A percentile compares a stretch with the other conserved stretches of the same genome.
phyloP scores from a whole-genome alignment of 2,113 vertebrate genomes.

The Synodontis membranacea region DNA sequence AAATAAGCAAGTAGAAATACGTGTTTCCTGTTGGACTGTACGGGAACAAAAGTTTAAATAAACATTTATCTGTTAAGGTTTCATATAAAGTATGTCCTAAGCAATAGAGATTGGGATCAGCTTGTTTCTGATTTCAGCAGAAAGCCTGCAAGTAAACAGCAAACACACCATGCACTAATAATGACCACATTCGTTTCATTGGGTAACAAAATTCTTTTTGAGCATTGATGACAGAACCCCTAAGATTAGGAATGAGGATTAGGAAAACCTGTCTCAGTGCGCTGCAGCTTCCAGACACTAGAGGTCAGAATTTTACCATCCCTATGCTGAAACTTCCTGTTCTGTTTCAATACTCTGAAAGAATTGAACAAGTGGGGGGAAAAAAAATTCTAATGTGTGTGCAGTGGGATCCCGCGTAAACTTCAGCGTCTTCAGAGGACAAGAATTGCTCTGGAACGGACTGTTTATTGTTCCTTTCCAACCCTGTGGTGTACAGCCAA shows the following conservation, averaged over 20 bases:
- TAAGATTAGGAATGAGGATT: not conserved
- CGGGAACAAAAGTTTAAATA: not conserved
- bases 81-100: not conserved
- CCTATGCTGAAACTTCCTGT: not conserved
- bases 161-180: not conserved
- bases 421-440: not conserved
- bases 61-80: not conserved
- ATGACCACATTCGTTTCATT: not conserved
- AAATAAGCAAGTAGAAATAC: not conserved
- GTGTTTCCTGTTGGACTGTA: not conserved
- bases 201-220: not conserved
- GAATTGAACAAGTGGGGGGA: not conserved
- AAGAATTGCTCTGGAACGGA: not conserved
- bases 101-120: not conserved
- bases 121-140: not conserved
- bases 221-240: not conserved
- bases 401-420: not conserved
- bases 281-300: not conserved
- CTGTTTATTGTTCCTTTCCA: not conserved
- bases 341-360: not conserved
- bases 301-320: not conserved
- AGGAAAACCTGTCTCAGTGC: accelerated
- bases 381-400: not conserved
- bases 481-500: not conserved
- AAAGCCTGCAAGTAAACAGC: not conserved